A percentile compares a stretch with the other conserved stretches of the same genome.
phyloP scores from a whole-genome alignment of 2,113 vertebrate genomes.

The Peromyscus maniculatus region DNA sequence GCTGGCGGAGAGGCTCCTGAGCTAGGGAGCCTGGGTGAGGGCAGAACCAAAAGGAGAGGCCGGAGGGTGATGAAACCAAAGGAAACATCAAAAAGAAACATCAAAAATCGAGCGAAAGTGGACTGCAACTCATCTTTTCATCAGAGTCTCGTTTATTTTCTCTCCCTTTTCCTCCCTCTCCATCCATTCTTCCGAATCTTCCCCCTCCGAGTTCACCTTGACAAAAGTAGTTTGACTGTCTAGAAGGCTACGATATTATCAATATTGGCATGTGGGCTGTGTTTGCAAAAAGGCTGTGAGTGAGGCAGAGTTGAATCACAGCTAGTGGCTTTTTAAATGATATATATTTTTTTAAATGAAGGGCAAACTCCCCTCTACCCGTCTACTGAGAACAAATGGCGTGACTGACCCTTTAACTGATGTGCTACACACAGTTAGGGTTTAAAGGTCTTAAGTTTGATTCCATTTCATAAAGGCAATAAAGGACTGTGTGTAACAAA shows the following conservation, averaged over 20 bases:
- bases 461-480: conserved; percentile 3
- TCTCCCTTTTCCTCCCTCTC: too few species aligned
- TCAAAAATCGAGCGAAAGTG: fast-evolving
- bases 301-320: not conserved
- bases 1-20: not conserved
- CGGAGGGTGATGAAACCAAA: fast-evolving
- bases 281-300: not conserved
- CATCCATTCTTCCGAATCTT: not conserved
- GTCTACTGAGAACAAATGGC: not conserved
- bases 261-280: not conserved
- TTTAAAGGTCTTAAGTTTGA: not conserved
- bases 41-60: fast-evolving
- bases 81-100: not conserved
- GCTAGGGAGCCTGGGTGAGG: conserved; percentile 56
- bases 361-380: not conserved
- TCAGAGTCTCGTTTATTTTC: not conserved
- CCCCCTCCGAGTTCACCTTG: fast-evolving
- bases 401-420: not conserved
- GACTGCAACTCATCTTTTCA: not conserved
- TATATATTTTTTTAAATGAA: not conserved
- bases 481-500: not conserved
- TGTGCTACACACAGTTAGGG: too few species aligned
- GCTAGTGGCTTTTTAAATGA: not conserved
- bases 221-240: conserved; percentile 5
- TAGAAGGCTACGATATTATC: not conserved